Conservation (phyloP, 1,140 invertebrate species). For the Cyclina sinensis region DNA sequence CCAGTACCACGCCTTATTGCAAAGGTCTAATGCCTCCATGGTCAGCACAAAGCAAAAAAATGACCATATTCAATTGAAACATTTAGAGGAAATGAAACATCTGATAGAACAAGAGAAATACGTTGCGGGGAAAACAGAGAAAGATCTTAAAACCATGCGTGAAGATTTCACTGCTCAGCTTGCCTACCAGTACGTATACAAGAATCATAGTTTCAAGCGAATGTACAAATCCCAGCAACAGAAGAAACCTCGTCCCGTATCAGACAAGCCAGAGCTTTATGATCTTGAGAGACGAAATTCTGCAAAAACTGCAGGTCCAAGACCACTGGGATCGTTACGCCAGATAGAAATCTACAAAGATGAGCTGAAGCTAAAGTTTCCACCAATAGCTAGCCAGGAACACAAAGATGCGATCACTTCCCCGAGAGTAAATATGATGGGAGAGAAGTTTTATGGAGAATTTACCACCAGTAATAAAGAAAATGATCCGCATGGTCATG, state of each 20-base stretch:
- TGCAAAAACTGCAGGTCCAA: neutral
- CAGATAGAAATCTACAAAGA: constrained; percentile 48
- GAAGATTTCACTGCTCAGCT: constrained; percentile 60
- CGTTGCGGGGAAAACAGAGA: neutral
- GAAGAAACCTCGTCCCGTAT: constrained; percentile 33
- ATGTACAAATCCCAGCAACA: constrained; percentile 26
- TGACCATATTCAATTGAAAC: constrained; percentile 30
- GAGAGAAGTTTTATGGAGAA: constrained; percentile 27
- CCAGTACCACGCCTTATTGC: constrained; percentile 53
- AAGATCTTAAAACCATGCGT: constrained; percentile 24
- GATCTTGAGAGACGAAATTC: constrained; percentile 24
- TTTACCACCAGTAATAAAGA: neutral
- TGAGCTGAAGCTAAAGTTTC: constrained; percentile 53
- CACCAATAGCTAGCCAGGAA: neutral
- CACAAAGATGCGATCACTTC: neutral
- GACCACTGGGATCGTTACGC: constrained; percentile 54
- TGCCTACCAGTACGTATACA: constrained; percentile 62
- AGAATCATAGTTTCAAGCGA: constrained; percentile 60
- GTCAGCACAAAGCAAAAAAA: constrained; percentile 13
- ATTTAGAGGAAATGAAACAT: constrained; percentile 40
- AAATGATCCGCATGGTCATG: neutral
- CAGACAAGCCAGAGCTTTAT: constrained; percentile 53
- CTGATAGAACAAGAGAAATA: constrained; percentile 36
- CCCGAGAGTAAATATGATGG: constrained; percentile 47
- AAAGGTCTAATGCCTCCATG: constrained; percentile 27